phyloP scores from a whole-genome alignment of 2,113 vertebrate species.

The Rutilus rutilus region DNA sequence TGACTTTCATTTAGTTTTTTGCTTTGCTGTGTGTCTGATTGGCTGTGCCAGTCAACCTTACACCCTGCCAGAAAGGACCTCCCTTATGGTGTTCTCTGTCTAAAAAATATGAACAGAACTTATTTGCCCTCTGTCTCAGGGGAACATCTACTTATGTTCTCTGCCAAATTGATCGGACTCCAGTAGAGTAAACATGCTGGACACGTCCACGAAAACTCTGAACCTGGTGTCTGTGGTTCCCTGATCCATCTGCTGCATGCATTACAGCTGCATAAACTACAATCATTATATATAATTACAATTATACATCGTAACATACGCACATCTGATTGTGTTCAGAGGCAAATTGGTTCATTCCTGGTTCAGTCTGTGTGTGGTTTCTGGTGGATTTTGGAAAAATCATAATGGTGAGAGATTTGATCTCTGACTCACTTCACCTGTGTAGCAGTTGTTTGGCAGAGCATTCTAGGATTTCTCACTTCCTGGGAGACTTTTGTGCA shows the following conservation, averaged over 20 bases:
- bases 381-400: slow-evolving; percentile 14
- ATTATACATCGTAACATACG: neutral
- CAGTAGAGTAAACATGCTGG: neutral
- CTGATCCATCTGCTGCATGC: slow-evolving; percentile 8
- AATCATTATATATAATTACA: slow-evolving; percentile 34
- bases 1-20: neutral
- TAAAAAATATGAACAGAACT: slow-evolving; percentile 7
- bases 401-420: neutral
- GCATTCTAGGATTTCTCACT: neutral
- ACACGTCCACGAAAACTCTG: neutral
- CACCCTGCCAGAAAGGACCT: slow-evolving; percentile 24
- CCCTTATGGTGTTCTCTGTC: neutral
- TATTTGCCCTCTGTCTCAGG: slow-evolving; percentile 17
- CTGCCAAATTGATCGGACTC: slow-evolving; percentile 17
- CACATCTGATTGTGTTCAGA: slow-evolving; percentile 3
- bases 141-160: neutral
- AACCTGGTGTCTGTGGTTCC: neutral
- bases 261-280: slow-evolving; percentile 9
- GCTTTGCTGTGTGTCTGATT: neutral
- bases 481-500: neutral
- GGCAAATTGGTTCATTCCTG: neutral
- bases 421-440: slow-evolving; percentile 11
- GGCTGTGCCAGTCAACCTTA: neutral
- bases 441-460: neutral
- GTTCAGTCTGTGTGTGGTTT: neutral